Evolutionary conservation across 2,113 vertebrate species (phyloP).

Genomic region (Setophaga coronata): DNA sequence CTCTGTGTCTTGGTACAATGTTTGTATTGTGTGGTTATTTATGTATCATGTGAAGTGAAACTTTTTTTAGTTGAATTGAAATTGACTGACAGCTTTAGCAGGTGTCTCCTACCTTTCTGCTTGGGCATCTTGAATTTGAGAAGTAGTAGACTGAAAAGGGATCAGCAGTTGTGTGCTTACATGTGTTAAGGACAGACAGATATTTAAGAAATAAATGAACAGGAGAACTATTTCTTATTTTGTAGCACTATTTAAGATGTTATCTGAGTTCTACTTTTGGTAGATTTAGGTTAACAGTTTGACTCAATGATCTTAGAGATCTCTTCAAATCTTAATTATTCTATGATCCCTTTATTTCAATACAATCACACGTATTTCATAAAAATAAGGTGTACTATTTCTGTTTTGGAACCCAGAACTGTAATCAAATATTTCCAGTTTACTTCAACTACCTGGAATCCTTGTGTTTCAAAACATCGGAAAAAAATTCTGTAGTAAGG

Average conservation of each 20-base stretch:
- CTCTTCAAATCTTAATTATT: background rate
- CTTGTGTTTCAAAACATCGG: background rate
- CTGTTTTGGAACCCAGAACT: background rate
- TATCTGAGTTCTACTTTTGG: background rate
- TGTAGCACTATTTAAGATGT: background rate
- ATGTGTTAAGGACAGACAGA: background rate
- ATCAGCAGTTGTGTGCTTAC: background rate
- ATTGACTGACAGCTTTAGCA: background rate
- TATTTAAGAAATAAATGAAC: background rate
- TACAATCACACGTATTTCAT: background rate
- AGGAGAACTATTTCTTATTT: background rate
- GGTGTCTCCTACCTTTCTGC: background rate
- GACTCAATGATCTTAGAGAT: fast-evolving
- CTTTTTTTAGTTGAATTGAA: background rate
- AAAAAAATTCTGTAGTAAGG: background rate
- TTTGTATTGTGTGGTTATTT: background rate
- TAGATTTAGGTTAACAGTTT: background rate
- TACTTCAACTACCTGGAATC: background rate
- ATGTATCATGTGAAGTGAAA: background rate
- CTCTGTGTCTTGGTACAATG: background rate
- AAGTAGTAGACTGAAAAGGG: background rate
- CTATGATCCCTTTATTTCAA: background rate
- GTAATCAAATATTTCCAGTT: background rate
- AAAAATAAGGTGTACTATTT: background rate
- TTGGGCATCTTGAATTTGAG: background rate